Percentiles rank a stretch among this genome's conserved stretches.
phyloP scores from a whole-genome alignment of 2,113 vertebrate genomes.

The Thalassarche chlororhynchos region DNA sequence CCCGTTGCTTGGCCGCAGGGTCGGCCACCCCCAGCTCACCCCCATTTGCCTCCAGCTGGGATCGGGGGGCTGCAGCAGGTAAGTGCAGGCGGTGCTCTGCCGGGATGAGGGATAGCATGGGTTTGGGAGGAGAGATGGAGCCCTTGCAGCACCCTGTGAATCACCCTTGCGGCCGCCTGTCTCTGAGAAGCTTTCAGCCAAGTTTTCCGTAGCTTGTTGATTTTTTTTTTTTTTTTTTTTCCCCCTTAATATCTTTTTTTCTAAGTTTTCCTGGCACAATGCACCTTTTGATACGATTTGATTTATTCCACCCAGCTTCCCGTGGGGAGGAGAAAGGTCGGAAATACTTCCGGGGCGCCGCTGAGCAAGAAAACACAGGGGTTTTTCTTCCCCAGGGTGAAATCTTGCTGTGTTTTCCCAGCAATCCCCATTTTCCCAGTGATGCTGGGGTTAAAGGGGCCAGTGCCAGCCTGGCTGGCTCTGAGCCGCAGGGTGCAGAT shows the following conservation, averaged over 20 bases:
- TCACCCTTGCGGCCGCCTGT: fast-evolving
- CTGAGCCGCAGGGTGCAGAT: not conserved
- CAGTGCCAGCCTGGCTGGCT: not conserved
- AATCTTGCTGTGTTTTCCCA: not conserved
- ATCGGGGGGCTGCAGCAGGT: not conserved
- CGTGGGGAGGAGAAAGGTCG: fast-evolving
- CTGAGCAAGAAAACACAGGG: fast-evolving
- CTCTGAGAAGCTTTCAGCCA: not conserved
- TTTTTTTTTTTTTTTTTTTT: not conserved
- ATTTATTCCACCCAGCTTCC: not conserved
- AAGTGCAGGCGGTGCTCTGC: not conserved
- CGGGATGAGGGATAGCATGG: fast-evolving
- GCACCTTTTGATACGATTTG: fast-evolving
- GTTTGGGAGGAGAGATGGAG: not conserved
- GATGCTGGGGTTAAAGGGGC: not conserved
- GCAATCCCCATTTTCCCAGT: not conserved
- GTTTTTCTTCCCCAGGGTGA: fast-evolving
- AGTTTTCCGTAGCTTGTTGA: not conserved
- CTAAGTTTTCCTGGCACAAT: not conserved
- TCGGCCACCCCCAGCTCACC: fast-evolving
- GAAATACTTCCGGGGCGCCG: not conserved
- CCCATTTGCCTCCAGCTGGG: fast-evolving
- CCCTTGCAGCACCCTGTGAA: not conserved
- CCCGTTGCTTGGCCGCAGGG: not conserved
- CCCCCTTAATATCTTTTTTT: not conserved